Conservation (phyloP, 1,140 invertebrate genomes). For the Neocloeon triangulifer region DNA sequence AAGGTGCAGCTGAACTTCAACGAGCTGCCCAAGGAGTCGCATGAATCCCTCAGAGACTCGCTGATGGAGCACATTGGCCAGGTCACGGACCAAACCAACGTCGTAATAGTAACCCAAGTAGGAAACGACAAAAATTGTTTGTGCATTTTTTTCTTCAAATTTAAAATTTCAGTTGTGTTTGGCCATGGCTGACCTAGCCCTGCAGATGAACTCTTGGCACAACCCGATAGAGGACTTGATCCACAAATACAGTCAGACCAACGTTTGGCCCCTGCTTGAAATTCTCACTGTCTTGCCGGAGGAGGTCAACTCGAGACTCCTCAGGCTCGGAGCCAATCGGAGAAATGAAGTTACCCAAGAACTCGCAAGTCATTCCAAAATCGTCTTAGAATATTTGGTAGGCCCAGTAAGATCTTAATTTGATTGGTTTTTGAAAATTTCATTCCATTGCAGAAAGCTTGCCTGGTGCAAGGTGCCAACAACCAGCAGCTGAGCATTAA, state of each 20-base stretch:
- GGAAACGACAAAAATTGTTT: background rate
- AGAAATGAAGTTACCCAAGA: slow-evolving; percentile 60
- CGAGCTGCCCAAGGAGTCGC: slow-evolving; percentile 69
- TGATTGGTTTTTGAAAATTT: slow-evolving; percentile 11
- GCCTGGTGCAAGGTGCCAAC: slow-evolving; percentile 29
- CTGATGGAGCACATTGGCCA: slow-evolving; percentile 71
- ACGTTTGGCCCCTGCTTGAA: slow-evolving; percentile 65
- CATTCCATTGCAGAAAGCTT: slow-evolving; percentile 28
- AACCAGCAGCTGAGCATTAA: slow-evolving; percentile 29
- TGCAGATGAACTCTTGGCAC: slow-evolving; percentile 89
- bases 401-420: slow-evolving; percentile 11
- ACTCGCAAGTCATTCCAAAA: slow-evolving; percentile 25
- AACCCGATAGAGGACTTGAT: slow-evolving; percentile 70
- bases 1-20: slow-evolving; percentile 87
- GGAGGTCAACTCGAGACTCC: slow-evolving; percentile 64
- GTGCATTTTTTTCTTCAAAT: slow-evolving; percentile 5
- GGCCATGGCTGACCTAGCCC: slow-evolving; percentile 73
- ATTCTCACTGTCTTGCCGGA: slow-evolving; percentile 87
- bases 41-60: slow-evolving; percentile 72
- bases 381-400: slow-evolving; percentile 44
- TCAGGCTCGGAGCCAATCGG: slow-evolving; percentile 77
- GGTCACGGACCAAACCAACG: slow-evolving; percentile 57
- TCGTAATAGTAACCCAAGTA: slow-evolving; percentile 71
- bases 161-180: slow-evolving; percentile 42
- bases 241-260: slow-evolving; percentile 32